These are phyloP conservation scores for Neoascia interrupta DNA, from an alignment of 2,888 invertebrate species.

Conservation along the genomic window DNA sequence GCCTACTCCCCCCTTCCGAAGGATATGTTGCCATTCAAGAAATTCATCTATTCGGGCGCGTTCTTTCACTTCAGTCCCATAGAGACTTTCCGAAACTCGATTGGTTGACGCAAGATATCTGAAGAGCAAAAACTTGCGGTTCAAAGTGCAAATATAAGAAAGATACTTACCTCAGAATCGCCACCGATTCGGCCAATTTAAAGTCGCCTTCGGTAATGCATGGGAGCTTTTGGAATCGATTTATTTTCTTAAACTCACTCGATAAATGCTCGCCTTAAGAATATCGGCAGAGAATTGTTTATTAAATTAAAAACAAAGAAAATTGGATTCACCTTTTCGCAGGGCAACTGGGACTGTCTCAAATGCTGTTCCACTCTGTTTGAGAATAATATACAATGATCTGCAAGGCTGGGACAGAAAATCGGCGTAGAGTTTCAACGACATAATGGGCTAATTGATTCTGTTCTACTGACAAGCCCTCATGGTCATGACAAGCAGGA, in stretches of 20 bases:
- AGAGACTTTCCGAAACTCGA: conserved; percentile 82
- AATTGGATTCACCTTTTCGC: conserved; percentile 77
- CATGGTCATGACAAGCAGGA: no score
- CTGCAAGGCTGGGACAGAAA: conserved; percentile 81
- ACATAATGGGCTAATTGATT: no score
- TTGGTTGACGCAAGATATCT: conserved; percentile 10
- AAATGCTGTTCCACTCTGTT: conserved; percentile 80
- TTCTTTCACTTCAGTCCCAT: conserved; percentile 82
- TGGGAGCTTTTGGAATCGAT: conserved; percentile 84
- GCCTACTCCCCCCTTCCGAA: conserved; percentile 1
- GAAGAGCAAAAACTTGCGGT: not conserved
- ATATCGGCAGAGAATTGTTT: not conserved
- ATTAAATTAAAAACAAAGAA: not conserved
- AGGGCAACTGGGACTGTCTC: conserved; percentile 79
- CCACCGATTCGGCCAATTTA: conserved; percentile 85
- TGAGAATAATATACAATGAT: conserved; percentile 80
- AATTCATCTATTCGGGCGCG: conserved; percentile 85
- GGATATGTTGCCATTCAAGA: conserved; percentile 86
- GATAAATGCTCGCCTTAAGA: conserved; percentile 82
- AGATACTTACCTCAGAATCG: conserved; percentile 82
- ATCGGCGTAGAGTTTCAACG: conserved; percentile 75
- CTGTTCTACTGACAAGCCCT: no score
- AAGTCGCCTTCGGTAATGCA: conserved; percentile 86
- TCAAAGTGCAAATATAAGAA: not conserved
- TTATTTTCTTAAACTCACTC: conserved; percentile 82